These are phyloP conservation scores for Dicrostonyx torquatus DNA, from an alignment of 2,797 vertebrate genomes.

Conservation along the genomic window DNA sequence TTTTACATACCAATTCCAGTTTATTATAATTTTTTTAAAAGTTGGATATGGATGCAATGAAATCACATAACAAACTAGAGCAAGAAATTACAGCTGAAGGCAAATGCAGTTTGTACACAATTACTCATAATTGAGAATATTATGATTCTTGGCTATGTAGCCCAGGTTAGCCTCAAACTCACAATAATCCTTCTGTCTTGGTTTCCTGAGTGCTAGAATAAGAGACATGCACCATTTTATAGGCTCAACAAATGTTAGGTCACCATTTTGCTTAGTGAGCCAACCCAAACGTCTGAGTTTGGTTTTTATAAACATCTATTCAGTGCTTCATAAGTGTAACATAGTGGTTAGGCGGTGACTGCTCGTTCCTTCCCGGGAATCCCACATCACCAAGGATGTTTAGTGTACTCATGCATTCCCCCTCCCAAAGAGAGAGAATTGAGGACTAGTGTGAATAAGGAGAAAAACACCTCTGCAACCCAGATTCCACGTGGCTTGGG, in stretches of 20 bases:
- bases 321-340: not conserved
- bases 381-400: not conserved
- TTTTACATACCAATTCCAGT: not conserved
- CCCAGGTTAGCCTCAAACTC: not conserved
- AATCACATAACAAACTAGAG: not conserved
- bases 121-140: not conserved
- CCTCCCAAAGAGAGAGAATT: not conserved
- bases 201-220: not conserved
- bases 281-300: not conserved
- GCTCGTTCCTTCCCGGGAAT: too few species aligned
- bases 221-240: not conserved
- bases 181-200: not conserved
- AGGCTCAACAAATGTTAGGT: not conserved
- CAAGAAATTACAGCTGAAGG: constrained; percentile 29
- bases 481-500: not conserved
- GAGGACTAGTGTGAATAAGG: not conserved
- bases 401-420: not conserved
- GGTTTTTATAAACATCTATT: not conserved
- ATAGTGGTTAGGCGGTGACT: not conserved
- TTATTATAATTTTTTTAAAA: constrained; percentile 1
- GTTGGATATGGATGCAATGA: not conserved
- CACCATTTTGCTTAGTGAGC: constrained; percentile 5
- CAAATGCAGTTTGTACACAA: not conserved
- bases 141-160: not conserved
- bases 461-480: not conserved